These are phyloP conservation scores for Phaetusa simplex DNA, from an alignment of 2,113 vertebrate genomes.

Conservation along the genomic window DNA sequence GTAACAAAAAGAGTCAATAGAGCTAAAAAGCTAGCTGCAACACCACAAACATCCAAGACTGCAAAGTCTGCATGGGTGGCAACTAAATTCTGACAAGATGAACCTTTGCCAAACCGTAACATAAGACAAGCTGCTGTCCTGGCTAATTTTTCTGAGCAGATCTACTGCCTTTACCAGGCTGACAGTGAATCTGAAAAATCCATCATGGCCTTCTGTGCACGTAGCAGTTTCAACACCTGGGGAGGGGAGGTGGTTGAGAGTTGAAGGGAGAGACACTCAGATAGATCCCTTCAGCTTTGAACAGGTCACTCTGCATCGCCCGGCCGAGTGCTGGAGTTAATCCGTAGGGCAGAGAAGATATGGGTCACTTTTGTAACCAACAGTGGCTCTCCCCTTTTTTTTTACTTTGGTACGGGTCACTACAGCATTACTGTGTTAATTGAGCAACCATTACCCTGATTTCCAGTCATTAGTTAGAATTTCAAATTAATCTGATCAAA, in stretches of 20 bases:
- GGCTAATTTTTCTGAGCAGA: slow-evolving; percentile 28
- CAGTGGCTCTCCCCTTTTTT: background rate
- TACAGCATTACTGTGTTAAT: background rate
- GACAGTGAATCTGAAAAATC: background rate
- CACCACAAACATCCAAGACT: background rate
- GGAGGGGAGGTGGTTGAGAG: background rate
- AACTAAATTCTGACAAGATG: background rate
- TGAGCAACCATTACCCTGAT: slow-evolving; percentile 1
- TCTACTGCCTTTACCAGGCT: background rate
- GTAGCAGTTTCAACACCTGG: background rate
- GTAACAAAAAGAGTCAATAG: background rate
- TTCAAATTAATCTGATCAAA: slow-evolving; percentile 26
- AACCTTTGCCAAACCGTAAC: background rate
- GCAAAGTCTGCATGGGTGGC: background rate
- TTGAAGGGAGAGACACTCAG: background rate
- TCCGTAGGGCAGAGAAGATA: background rate
- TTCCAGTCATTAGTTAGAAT: slow-evolving; percentile 27
- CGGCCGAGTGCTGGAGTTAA: background rate
- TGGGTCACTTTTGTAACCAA: background rate
- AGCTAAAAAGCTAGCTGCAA: background rate
- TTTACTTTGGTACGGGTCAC: background rate
- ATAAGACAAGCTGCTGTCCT: background rate
- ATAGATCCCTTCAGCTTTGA: background rate
- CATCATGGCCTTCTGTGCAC: background rate
- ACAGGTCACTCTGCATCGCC: background rate